phyloP scores from a whole-genome alignment of 2,113 vertebrate genomes.

The Takifugu bimaculatus region DNA sequence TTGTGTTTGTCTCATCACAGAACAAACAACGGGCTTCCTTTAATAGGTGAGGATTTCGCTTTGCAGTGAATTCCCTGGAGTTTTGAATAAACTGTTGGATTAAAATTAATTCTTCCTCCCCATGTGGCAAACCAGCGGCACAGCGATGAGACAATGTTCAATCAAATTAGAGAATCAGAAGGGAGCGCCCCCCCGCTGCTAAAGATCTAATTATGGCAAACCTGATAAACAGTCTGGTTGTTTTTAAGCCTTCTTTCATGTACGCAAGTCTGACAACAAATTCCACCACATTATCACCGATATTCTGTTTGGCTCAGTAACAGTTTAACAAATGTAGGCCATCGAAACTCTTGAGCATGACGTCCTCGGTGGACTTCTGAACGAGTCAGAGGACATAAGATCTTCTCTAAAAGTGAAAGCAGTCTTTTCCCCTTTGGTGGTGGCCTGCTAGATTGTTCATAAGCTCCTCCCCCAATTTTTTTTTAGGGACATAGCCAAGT shows the following conservation, averaged over 20 bases:
- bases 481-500: too few species aligned
- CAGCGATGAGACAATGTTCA: slow-evolving; percentile 40
- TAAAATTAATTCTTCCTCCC: slow-evolving; percentile 67
- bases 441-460: too few species aligned
- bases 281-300: background rate
- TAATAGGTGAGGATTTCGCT: slow-evolving; percentile 57
- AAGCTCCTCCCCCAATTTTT: too few species aligned
- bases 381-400: too few species aligned
- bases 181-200: slow-evolving; percentile 53
- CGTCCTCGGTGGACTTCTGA: too few species aligned
- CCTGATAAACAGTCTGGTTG: slow-evolving; percentile 71
- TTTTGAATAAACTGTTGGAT: slow-evolving; percentile 69
- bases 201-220: slow-evolving; percentile 71
- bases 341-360: too few species aligned
- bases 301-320: background rate
- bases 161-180: slow-evolving; percentile 68
- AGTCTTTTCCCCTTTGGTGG: too few species aligned
- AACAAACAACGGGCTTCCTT: slow-evolving; percentile 71
- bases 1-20: slow-evolving; percentile 55
- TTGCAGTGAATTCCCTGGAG: slow-evolving; percentile 58
- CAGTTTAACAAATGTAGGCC: background rate
- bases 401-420: too few species aligned
- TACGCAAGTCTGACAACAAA: slow-evolving; percentile 3
- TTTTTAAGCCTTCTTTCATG: slow-evolving; percentile 51
- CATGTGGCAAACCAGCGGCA: slow-evolving; percentile 61